phyloP scores from a whole-genome alignment of 2,113 vertebrate species.

The Tapirus terrestris region DNA sequence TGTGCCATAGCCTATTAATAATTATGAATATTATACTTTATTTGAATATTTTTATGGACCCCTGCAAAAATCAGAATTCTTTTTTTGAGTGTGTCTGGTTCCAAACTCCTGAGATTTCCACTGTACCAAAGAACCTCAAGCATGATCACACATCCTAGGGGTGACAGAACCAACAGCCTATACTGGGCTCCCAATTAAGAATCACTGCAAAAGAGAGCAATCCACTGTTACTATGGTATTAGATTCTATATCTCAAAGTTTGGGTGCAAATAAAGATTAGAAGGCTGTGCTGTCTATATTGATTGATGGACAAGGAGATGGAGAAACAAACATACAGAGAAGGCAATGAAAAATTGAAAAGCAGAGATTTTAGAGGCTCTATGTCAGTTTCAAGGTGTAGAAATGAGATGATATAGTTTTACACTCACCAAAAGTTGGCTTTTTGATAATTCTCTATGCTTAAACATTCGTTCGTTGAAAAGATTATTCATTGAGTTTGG shows the following conservation, averaged over 20 bases:
- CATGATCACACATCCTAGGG: no score
- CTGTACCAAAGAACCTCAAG: not conserved
- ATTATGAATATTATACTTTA: not conserved
- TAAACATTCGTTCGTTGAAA: not conserved
- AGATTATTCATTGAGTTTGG: not conserved
- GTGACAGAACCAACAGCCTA: not conserved
- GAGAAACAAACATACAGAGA: accelerated
- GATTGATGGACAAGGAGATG: not conserved
- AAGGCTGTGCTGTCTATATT: not conserved
- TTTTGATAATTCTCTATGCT: not conserved
- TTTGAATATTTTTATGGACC: not conserved
- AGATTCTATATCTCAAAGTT: not conserved
- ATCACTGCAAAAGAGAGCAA: not conserved
- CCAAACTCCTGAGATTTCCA: not conserved
- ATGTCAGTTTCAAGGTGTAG: not conserved
- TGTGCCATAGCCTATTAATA: not conserved
- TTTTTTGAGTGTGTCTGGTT: not conserved
- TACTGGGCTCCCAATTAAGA: not conserved
- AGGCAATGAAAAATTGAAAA: not conserved
- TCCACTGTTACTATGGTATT: not conserved
- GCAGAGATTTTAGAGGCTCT: not conserved
- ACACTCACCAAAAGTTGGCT: not conserved
- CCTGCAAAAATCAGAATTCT: not conserved
- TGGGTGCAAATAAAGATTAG: not conserved
- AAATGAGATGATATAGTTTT: not conserved